Conservation (phyloP, 2,888 invertebrate genomes). For the Biston stratarius region DNA sequence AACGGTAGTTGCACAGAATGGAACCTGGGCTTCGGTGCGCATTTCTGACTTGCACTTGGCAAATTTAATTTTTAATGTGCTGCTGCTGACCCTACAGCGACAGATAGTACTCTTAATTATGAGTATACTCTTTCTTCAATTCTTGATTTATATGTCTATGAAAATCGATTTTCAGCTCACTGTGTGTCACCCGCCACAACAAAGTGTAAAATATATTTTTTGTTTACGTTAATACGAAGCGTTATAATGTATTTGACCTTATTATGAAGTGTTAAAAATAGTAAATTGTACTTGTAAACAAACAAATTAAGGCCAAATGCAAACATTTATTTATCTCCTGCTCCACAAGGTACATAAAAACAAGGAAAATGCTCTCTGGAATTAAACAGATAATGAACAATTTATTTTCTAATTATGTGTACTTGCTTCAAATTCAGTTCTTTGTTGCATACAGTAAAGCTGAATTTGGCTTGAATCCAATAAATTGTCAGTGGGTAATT, state of each 20-base stretch:
- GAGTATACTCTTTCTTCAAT: too few species aligned
- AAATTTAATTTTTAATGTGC: too few species aligned
- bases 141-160: too few species aligned
- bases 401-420: constrained; percentile 3
- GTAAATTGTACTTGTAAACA: constrained; percentile 12
- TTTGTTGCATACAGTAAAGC: background rate
- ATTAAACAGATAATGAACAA: background rate
- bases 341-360: constrained; percentile 1
- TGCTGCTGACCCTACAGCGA: too few species aligned
- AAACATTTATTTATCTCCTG: constrained; percentile 5
- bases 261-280: constrained; percentile 10
- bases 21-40: too few species aligned
- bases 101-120: too few species aligned
- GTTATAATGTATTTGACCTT: constrained; percentile 5
- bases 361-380: constrained; percentile 3
- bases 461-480: background rate
- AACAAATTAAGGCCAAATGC: constrained; percentile 18
- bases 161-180: too few species aligned
- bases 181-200: background rate
- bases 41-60: too few species aligned
- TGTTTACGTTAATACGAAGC: background rate
- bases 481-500: background rate
- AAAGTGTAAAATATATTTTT: background rate
- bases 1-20: too few species aligned
- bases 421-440: background rate